Base-by-base conservation (phyloP, 2,888 invertebrate species). In the Tortricodes alternella region DNA sequence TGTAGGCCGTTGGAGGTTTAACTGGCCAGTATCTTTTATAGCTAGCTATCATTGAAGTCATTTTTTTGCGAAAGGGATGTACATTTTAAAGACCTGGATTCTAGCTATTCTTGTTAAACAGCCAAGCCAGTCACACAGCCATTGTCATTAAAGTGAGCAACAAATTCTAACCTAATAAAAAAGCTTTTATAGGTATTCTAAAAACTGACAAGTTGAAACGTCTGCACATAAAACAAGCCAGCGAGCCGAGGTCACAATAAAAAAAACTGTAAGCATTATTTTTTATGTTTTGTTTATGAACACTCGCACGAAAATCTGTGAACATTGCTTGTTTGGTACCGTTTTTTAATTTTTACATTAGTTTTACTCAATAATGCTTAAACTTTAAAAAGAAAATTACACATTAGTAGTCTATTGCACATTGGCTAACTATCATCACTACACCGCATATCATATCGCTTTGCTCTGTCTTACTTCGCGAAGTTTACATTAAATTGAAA, bases 251-350 rank as follows among this genome's bases (percentile, higher is more conserved):
- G 21, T 29, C 13, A 29, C 27, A 56, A 52, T 24, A 43, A 56
- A 56, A n/a, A 55, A 56, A 16, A 37, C 43, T 49, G n/a, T 27
- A 44, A 43, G 37, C 43, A 32, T 56, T 37, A 44, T 49, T 49
- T 49, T 56, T 49, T 56, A 56, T 37, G 55, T 21, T 43, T 43
- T 41, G 35, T 32, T 46, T 34, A 46, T 46, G 46, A 34, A 34
- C 34, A 21, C 15, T 19, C 18, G 43, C 49, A 49, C 23, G 43
- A 56, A 48, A 56, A 56, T 43, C 35, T 29, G 55, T 32, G 13
- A 49, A 49, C 27, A 21, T 9, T 43, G 35, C 34, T 13, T 51
- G 35, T 52, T 41, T 48, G 16, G 35, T 21, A 19, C 34, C 37
- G 21, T 53, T 16, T n/a, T n/a, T 55, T 18, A 18, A 46, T 19